Base-by-base conservation (phyloP, 2,888 invertebrate genomes). In the Glaucopsyche alexis region DNA sequence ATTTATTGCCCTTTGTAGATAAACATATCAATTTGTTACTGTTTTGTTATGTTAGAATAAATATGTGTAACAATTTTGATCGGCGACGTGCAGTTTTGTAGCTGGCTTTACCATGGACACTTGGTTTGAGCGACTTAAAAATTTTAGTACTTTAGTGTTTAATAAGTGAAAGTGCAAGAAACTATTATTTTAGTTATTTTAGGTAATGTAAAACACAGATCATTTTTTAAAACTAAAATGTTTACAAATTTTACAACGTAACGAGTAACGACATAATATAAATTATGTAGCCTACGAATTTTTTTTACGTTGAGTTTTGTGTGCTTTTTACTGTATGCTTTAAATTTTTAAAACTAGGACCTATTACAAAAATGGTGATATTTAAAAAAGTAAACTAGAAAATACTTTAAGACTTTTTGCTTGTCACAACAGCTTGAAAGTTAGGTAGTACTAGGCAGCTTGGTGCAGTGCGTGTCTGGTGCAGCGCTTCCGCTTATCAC, bases 21-120 rank as follows among this genome's bases (percentile, higher is more conserved):
- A 92, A 92, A 92, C 92, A 92, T 91, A 92, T 92, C 92, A 92
- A 92, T 92, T 92, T 92, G 92, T 92, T 90, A 85, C 88, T 90
- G 90, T 88, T 91, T 91, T 91, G 92, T 91, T 86, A 80, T 91
- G 92, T 91, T 86, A 80, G 81, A 85, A 84, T 86, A 87, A 88
- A 86, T 90, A 88, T 88, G 86, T 88, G 87, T 82, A 87, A 85
- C 90, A 88, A 90, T 92, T 88, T 89, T 81, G 82, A 83, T 83
- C 77, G 80, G 74, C 77, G 78, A 76, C 78, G 77, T 79, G 88
- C 92, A 93, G 92, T 93, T 81, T 82, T 75, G 78, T 81, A 82
- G 84, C 86, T 85, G 87, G 84, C 87, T 76, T 74, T 84, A 79
- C 85, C 84, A 79, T 84, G 86, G 83, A 80, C 86, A 78, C 88